These are phyloP conservation scores for Ursus arctos DNA, from an alignment of 2,113 vertebrate species.

Conservation along the genomic window DNA sequence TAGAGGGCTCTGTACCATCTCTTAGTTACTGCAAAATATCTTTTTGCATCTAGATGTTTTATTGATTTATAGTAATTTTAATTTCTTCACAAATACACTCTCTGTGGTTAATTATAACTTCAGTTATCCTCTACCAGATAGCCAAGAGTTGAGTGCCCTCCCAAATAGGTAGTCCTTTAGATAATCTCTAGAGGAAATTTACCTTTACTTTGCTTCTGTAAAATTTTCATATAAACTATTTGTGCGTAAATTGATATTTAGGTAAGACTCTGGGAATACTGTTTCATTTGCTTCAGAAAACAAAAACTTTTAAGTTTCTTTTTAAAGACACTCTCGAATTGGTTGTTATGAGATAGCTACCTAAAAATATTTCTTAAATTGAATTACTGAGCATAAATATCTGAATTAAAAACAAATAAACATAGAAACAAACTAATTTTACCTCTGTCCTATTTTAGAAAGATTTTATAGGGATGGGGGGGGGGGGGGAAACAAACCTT, in stretches of 20 bases:
- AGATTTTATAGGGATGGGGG: background rate
- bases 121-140: background rate
- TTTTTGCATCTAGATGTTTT: background rate
- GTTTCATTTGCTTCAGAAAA: constrained; percentile 17
- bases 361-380: constrained; percentile 4
- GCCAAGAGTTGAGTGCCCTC: background rate
- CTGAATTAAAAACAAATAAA: background rate
- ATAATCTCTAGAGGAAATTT: background rate
- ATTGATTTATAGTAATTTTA: background rate
- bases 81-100: background rate
- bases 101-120: background rate
- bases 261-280: background rate
- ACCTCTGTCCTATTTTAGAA: background rate
- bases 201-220: background rate
- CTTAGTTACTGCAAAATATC: background rate
- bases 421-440: background rate
- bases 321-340: background rate
- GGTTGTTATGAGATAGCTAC: background rate
- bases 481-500: background rate
- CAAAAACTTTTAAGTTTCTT: background rate
- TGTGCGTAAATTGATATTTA: background rate
- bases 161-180: background rate
- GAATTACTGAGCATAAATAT: constrained; percentile 23
- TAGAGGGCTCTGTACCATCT: background rate
- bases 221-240: background rate